phyloP scores from a whole-genome alignment of 2,113 vertebrate genomes.

The Amazona guildingii region DNA sequence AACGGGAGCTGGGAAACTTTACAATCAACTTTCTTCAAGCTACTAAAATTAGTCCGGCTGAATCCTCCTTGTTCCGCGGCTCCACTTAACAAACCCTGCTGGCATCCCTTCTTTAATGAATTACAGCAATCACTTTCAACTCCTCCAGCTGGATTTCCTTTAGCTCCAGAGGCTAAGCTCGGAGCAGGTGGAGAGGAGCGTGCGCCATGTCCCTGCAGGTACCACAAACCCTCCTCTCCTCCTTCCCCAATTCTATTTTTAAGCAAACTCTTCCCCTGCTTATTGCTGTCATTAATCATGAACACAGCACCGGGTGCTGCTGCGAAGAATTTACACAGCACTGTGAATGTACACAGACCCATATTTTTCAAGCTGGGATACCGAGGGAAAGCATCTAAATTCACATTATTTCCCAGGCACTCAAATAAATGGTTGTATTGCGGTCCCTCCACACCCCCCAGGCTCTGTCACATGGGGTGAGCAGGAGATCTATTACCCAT shows the following conservation, averaged over 20 bases:
- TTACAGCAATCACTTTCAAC: constrained; percentile 1
- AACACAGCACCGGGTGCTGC: neutral
- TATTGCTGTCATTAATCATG: constrained; percentile 41
- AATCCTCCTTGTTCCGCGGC: neutral
- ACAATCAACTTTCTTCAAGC: constrained; percentile 13
- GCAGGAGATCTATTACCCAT: neutral
- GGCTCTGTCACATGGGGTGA: neutral
- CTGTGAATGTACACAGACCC: neutral
- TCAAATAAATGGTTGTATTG: neutral
- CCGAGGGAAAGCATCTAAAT: neutral
- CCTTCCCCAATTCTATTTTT: constrained; percentile 12
- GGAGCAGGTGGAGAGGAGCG: neutral
- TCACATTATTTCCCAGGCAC: constrained; percentile 19
- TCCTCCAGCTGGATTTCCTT: neutral
- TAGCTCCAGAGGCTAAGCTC: neutral
- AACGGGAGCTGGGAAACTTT: neutral
- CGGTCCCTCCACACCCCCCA: neutral
- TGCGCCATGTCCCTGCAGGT: neutral
- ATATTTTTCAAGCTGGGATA: neutral
- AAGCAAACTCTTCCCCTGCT: constrained; percentile 12
- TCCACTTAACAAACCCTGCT: constrained; percentile 21
- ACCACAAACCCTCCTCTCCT: neutral
- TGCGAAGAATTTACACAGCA: neutral
- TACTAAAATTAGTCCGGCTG: constrained; percentile 46
- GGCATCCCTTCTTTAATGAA: constrained; percentile 10